A percentile compares a stretch with the other conserved stretches of the same genome.
Evolutionary conservation across 2,113 vertebrate species (phyloP).

Genomic region (Sander lucioperca): DNA sequence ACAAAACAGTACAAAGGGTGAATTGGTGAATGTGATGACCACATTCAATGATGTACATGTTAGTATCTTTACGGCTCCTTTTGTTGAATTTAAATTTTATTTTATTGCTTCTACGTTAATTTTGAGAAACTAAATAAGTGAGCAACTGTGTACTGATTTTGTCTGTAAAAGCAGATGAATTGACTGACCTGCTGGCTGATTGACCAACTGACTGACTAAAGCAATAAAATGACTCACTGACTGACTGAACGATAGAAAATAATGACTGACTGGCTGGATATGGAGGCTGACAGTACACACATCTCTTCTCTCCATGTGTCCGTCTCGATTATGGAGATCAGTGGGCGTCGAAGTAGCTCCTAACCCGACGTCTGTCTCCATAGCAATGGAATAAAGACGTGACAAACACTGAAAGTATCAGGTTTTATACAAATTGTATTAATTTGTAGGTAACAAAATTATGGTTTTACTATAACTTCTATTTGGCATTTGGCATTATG

Average conservation of each 20-base stretch:
- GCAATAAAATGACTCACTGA: conserved; percentile 49
- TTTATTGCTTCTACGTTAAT: background rate
- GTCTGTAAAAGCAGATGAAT: conserved; percentile 12
- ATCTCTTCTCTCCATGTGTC: conserved; percentile 55
- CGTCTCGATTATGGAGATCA: conserved; percentile 62
- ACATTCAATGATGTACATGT: background rate
- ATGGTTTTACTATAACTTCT: background rate
- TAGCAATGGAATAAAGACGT: conserved; percentile 38
- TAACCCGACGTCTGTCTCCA: conserved; percentile 38
- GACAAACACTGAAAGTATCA: conserved; percentile 47
- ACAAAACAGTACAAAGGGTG: background rate
- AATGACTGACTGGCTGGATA: conserved; percentile 71
- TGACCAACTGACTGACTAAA: conserved; percentile 44
- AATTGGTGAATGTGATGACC: background rate
- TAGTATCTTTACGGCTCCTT: background rate
- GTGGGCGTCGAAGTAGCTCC: conserved; percentile 35
- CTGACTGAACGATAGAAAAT: conserved; percentile 48
- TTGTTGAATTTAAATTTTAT: background rate
- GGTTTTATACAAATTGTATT: too few species aligned
- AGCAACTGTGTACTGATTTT: conserved; percentile 2
- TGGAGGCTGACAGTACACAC: conserved; percentile 65
- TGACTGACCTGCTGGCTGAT: conserved; percentile 24
- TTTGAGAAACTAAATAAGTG: too few species aligned
- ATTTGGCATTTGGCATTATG: background rate
- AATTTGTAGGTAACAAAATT: too few species aligned